Evolutionary conservation across 1,140 invertebrate genomes (phyloP).

Genomic region (Vollenhovia emeryi): DNA sequence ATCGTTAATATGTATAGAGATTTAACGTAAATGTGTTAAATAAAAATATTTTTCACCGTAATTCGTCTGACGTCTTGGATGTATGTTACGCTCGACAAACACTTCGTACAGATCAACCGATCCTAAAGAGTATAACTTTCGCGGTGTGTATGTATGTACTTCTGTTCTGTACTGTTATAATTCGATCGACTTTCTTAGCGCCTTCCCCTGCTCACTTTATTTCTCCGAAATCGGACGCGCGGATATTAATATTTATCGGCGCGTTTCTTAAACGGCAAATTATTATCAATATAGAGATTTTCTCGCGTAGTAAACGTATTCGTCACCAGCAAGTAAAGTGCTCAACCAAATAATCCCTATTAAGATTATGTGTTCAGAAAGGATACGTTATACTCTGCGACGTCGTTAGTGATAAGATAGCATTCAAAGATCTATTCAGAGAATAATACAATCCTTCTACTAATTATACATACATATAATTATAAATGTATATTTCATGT

Average conservation of each 20-base stretch:
- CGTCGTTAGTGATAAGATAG: constrained; percentile 15
- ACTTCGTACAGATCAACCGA: constrained; percentile 5
- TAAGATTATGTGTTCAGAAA: constrained; percentile 61
- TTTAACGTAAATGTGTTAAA: constrained; percentile 37
- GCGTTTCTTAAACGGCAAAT: constrained; percentile 10
- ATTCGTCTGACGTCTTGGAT: constrained; percentile 32
- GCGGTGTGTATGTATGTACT: no score
- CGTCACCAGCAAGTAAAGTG: constrained; percentile 36
- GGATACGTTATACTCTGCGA: constrained; percentile 25
- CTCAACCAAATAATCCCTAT: constrained; percentile 43
- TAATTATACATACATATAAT: constrained; percentile 33
- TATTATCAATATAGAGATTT: constrained; percentile 38
- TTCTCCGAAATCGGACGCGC: not conserved
- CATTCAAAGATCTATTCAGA: constrained; percentile 26
- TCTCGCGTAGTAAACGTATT: constrained; percentile 34
- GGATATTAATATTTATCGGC: not conserved
- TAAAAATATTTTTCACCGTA: constrained; percentile 52
- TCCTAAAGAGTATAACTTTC: not conserved
- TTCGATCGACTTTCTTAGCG: not conserved
- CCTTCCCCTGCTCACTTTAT: no score
- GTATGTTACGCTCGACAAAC: constrained; percentile 22
- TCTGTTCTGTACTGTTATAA: constrained; percentile 24
- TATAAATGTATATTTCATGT: constrained; percentile 74
- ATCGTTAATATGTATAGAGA: constrained; percentile 31
- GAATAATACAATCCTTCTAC: constrained; percentile 50